Percentiles rank a stretch among this genome's conserved stretches.
Evolutionary conservation across 2,888 invertebrate genomes (phyloP).

Genomic region (Plagodis pulveraria): DNA sequence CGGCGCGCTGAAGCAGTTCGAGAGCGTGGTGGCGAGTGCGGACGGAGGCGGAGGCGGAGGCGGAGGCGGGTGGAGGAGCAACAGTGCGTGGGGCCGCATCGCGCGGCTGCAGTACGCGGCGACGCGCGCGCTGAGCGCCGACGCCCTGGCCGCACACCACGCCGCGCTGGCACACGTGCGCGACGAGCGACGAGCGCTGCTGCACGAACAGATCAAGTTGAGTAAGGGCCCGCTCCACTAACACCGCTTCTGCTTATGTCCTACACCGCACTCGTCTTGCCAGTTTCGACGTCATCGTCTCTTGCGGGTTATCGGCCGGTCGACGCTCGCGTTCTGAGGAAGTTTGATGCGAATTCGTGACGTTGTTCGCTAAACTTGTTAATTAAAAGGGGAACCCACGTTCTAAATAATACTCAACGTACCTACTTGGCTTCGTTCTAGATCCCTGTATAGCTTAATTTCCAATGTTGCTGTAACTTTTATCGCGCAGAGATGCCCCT

Average conservation of each 20-base stretch:
- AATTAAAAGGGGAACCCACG: slow-evolving; percentile 12
- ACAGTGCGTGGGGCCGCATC: slow-evolving; percentile 68
- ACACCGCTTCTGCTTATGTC: no score
- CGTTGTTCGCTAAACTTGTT: slow-evolving; percentile 9
- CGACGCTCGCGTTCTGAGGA: background rate
- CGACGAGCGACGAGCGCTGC: slow-evolving; percentile 78
- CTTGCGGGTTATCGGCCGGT: background rate
- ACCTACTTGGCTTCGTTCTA: no score
- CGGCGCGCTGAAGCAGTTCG: slow-evolving; percentile 81
- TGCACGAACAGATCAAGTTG: slow-evolving; percentile 84
- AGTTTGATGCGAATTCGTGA: slow-evolving; percentile 5
- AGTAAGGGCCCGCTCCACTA: slow-evolving; percentile 61
- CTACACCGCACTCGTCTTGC: background rate
- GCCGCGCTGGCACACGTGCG: slow-evolving; percentile 79
- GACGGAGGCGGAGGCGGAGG: slow-evolving; percentile 57
- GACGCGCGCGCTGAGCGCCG: slow-evolving; percentile 73
- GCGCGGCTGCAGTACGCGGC: slow-evolving; percentile 78
- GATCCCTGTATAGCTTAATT: no score
- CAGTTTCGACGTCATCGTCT: background rate
- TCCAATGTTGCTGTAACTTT: no score
- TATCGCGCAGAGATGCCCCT: no score
- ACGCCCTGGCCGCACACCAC: slow-evolving; percentile 81
- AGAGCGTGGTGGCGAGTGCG: slow-evolving; percentile 46
- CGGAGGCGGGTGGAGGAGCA: slow-evolving; percentile 43
- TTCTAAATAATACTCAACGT: no score